phyloP scores from a whole-genome alignment of 2,113 vertebrate species.

The Tragulus kanchil region DNA sequence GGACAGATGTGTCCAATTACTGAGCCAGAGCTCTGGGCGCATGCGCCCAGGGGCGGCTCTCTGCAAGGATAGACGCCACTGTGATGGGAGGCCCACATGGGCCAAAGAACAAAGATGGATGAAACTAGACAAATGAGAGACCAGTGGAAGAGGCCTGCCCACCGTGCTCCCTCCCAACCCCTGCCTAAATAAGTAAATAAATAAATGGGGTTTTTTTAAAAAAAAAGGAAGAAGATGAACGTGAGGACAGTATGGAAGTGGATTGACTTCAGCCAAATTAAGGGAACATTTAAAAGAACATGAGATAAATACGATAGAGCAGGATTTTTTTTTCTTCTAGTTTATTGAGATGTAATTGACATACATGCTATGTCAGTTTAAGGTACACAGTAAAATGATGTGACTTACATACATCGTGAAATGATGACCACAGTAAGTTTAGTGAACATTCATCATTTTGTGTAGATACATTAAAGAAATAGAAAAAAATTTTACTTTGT shows the following conservation, averaged over 20 bases:
- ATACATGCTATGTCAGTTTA: background rate
- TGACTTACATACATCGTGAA: background rate
- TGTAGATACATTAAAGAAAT: background rate
- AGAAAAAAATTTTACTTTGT: background rate
- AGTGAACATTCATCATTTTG: background rate
- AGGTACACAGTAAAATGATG: background rate
- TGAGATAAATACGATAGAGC: background rate
- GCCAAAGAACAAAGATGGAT: no score
- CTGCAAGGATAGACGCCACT: no score
- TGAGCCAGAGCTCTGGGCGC: no score
- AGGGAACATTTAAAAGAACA: background rate
- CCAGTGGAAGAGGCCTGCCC: no score
- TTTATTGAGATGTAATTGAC: background rate
- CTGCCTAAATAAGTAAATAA: no score
- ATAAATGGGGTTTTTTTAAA: no score
- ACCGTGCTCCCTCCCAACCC: no score
- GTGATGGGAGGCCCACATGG: no score
- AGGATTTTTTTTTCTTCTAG: background rate
- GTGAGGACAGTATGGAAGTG: background rate
- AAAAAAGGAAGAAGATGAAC: no score
- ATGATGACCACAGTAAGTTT: background rate
- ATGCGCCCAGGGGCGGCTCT: no score
- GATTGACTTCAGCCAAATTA: background rate
- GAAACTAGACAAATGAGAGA: no score
- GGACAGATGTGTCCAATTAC: no score